Conservation (phyloP, 2,888 invertebrate genomes). For the Cheilosia scutellata region DNA sequence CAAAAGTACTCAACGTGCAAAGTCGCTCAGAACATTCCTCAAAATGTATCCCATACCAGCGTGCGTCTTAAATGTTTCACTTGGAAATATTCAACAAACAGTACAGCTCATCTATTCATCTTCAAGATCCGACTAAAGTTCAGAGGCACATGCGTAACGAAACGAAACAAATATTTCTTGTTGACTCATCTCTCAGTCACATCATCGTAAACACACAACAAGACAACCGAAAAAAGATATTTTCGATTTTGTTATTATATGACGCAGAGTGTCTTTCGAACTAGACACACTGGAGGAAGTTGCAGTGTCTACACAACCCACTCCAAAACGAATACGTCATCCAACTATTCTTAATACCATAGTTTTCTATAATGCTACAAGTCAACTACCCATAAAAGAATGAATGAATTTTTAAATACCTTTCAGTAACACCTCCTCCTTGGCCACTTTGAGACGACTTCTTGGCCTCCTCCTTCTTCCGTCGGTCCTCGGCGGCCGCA, state of each 20-base stretch:
- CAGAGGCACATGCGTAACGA: neutral
- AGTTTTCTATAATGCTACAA: neutral
- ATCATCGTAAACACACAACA: neutral
- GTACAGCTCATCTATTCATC: neutral
- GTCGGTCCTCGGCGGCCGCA: constrained; percentile 94
- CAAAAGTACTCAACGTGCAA: no score
- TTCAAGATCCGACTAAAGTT: neutral
- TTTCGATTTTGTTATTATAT: neutral
- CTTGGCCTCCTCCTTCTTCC: constrained; percentile 86
- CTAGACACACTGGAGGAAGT: neutral
- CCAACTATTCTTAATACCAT: neutral
- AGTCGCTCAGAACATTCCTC: no score
- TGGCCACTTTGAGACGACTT: constrained; percentile 80
- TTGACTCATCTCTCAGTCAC: neutral
- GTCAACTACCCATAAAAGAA: neutral
- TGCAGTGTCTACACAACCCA: neutral
- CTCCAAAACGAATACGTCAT: neutral
- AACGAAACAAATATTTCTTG: neutral
- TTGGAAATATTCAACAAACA: neutral
- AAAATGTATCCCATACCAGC: no score
- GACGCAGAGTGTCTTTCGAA: neutral
- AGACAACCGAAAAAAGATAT: neutral
- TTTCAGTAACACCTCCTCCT: constrained; percentile 79
- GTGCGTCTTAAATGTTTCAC: neutral
- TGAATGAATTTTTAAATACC: constrained; percentile 77